These are phyloP conservation scores for Melolontha melolontha DNA, from an alignment of 2,888 invertebrate genomes.

Conservation along the genomic window DNA sequence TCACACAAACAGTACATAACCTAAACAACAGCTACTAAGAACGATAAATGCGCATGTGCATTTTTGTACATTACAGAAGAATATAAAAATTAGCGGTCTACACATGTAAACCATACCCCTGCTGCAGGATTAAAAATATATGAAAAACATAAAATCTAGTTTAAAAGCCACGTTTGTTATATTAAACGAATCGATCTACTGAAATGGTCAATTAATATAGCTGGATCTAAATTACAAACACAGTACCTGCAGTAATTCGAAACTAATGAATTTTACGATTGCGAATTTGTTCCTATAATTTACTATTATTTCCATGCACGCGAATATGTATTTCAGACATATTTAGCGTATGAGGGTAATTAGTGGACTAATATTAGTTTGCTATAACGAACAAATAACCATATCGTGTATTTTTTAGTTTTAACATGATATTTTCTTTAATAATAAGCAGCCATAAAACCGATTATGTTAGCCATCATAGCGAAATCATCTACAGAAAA, in stretches of 20 bases:
- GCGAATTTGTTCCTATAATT: constrained; percentile 25
- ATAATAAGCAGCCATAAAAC: neutral
- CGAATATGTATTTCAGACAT: neutral
- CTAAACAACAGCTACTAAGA: too few species aligned
- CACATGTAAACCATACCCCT: too few species aligned
- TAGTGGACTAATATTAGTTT: constrained; percentile 19
- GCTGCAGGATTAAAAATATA: too few species aligned
- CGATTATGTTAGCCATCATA: neutral
- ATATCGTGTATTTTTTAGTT: too few species aligned
- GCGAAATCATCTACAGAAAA: constrained; percentile 6
- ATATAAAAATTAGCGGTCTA: too few species aligned
- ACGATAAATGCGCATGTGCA: too few species aligned
- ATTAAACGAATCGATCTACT: constrained; percentile 19
- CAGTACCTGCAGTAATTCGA: constrained; percentile 1
- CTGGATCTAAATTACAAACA: constrained; percentile 17
- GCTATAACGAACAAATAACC: neutral
- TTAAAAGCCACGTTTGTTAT: constrained; percentile 2
- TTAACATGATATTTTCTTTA: too few species aligned
- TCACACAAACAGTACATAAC: too few species aligned
- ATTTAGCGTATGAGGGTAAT: constrained; percentile 1
- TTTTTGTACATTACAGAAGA: too few species aligned
- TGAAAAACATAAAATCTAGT: neutral
- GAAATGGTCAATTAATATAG: constrained; percentile 23
- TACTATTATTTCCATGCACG: neutral
- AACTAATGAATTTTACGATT: constrained; percentile 31